Evolutionary conservation across 2,113 vertebrate genomes (phyloP).

Genomic region (Plecturocebus donacophilus): DNA sequence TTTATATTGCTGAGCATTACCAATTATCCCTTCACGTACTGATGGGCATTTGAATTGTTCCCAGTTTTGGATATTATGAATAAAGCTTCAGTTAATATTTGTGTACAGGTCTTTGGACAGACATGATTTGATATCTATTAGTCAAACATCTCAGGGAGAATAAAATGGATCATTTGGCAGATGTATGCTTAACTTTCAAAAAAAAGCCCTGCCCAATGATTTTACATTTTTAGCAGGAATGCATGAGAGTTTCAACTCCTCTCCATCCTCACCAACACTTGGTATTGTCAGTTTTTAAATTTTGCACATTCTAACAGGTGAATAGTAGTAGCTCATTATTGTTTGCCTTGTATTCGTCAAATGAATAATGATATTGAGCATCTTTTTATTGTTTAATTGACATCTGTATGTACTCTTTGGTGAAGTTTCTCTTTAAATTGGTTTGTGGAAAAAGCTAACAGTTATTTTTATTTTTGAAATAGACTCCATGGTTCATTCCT

Average conservation of each 20-base stretch:
- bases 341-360: not conserved
- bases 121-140: not conserved
- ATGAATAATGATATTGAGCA: not conserved
- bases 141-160: not conserved
- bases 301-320: not conserved
- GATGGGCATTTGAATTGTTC: not conserved
- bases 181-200: not conserved
- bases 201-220: not conserved
- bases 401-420: not conserved
- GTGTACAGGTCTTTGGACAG: not conserved
- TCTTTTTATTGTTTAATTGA: not conserved
- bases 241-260: not conserved
- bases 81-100: not conserved
- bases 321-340: not conserved
- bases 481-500: not conserved
- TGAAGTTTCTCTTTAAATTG: not conserved
- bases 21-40: not conserved
- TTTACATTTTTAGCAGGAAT: not conserved
- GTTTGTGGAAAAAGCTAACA: not conserved
- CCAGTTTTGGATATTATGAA: not conserved
- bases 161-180: not conserved
- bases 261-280: not conserved
- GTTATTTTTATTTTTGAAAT: not conserved
- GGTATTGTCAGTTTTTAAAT: not conserved
- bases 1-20: not conserved